Evolutionary conservation across 2,888 invertebrate genomes (phyloP).

Genomic region (Cyrtodaria siliqua): DNA sequence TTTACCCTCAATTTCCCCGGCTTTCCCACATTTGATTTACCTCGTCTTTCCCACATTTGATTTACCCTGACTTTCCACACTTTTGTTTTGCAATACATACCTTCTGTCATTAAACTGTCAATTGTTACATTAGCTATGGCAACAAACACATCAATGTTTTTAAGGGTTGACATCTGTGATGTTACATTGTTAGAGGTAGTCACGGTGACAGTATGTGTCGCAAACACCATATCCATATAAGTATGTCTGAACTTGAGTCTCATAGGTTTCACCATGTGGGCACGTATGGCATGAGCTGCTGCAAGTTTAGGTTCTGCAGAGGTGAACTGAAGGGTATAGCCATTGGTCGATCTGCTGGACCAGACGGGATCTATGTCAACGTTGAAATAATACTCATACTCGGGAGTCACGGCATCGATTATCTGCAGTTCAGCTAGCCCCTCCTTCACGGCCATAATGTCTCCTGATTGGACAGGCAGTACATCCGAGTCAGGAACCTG

Average conservation of each 20-base stretch:
- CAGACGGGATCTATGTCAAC: constrained; percentile 35
- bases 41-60: too few relatives aligned
- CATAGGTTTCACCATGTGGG: constrained; percentile 38
- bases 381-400: constrained; percentile 49
- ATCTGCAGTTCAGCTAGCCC: constrained; percentile 26
- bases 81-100: too few relatives aligned
- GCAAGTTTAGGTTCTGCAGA: constrained; percentile 17
- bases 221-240: constrained; percentile 2
- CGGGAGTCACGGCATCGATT: constrained; percentile 19
- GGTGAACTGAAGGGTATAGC: constrained; percentile 29
- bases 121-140: constrained; percentile 33
- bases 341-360: constrained; percentile 19
- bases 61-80: too few relatives aligned
- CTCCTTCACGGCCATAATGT: constrained; percentile 54
- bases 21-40: too few relatives aligned
- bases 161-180: neutral
- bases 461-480: constrained; percentile 45
- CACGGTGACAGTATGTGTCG: constrained; percentile 33
- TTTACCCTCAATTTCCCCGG: too few relatives aligned
- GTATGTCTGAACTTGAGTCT: constrained; percentile 46
- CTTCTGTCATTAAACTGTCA: constrained; percentile 6
- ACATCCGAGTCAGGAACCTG: constrained; percentile 39
- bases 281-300: constrained; percentile 49
- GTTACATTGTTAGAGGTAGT: constrained; percentile 41
- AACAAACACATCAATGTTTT: constrained; percentile 16